phyloP scores from a whole-genome alignment of 1,140 invertebrate genomes.

The Sitophilus oryzae region DNA sequence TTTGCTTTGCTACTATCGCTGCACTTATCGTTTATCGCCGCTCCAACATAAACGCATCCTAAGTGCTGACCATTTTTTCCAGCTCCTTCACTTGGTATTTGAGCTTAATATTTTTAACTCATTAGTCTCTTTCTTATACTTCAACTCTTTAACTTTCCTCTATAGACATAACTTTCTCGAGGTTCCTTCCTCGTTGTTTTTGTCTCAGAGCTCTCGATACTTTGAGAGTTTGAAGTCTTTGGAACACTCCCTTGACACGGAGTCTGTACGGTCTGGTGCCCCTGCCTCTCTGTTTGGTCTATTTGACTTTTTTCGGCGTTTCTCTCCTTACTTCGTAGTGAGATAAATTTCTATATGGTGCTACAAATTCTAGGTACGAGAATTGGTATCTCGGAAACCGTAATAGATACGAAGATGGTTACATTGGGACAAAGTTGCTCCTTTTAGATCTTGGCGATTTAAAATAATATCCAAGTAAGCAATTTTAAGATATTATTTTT shows the following conservation, averaged over 20 bases:
- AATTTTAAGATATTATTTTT: too few relatives aligned
- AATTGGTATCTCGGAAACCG: too few relatives aligned
- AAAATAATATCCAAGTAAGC: too few relatives aligned
- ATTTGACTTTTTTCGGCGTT: constrained; percentile 3
- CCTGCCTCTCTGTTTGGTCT: constrained; percentile 26
- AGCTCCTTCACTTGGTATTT: constrained; percentile 40
- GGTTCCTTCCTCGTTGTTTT: constrained; percentile 74
- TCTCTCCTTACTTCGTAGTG: constrained; percentile 16
- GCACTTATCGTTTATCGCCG: too few relatives aligned
- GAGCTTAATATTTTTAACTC: constrained; percentile 37
- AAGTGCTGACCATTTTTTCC: constrained; percentile 38
- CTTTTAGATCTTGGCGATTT: too few relatives aligned
- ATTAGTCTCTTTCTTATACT: constrained; percentile 35
- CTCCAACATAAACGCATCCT: too few relatives aligned
- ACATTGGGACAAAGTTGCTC: too few relatives aligned
- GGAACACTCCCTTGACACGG: constrained; percentile 40
- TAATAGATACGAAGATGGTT: too few relatives aligned
- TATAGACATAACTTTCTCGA: constrained; percentile 65
- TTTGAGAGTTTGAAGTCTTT: constrained; percentile 37
- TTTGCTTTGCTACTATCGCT: too few relatives aligned
- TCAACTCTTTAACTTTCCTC: constrained; percentile 58
- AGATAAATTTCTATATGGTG: too few relatives aligned
- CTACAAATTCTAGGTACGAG: too few relatives aligned
- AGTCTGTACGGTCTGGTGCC: constrained; percentile 34
- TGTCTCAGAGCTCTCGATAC: constrained; percentile 62